A percentile compares a stretch with the other conserved stretches of the same genome.
These are phyloP conservation scores for Melinaea marsaeus DNA, from an alignment of 2,888 invertebrate genomes.

Conservation along the genomic window DNA sequence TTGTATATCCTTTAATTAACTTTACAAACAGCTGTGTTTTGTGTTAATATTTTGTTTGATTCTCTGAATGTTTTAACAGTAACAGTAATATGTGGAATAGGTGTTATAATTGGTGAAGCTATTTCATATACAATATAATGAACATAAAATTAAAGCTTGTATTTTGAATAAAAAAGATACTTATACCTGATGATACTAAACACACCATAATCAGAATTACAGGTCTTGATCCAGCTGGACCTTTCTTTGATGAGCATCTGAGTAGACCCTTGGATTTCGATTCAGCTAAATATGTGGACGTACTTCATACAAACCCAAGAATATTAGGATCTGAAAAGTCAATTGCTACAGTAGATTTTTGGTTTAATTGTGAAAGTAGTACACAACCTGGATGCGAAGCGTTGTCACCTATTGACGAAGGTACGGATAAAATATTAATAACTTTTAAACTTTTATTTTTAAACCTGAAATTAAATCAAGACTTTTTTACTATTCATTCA, in stretches of 20 bases:
- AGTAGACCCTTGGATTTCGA: conserved; percentile 40
- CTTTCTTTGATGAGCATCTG: conserved; percentile 51
- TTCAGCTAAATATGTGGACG: conserved; percentile 69
- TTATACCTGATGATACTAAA: conserved; percentile 21
- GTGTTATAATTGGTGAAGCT: too few species aligned
- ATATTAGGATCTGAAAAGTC: conserved; percentile 57
- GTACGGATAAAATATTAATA: conserved; percentile 35
- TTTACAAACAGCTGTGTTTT: too few species aligned
- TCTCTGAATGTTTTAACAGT: too few species aligned
- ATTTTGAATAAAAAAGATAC: too few species aligned
- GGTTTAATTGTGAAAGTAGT: conserved; percentile 56
- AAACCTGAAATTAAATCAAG: background rate
- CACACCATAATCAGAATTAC: conserved; percentile 53
- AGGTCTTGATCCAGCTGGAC: conserved; percentile 71
- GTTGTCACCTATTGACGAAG: conserved; percentile 46
- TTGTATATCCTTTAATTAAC: too few species aligned
- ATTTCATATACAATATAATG: too few species aligned
- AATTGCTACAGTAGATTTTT: conserved; percentile 65
- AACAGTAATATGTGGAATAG: too few species aligned
- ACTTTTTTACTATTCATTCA: background rate
- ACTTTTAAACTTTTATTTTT: background rate
- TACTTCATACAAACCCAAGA: conserved; percentile 78
- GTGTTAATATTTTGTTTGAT: too few species aligned
- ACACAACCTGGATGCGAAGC: conserved; percentile 72
- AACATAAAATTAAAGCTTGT: too few species aligned